These are phyloP conservation scores for Malurus splendens DNA, from an alignment of 2,797 vertebrate species.

Conservation along the genomic window DNA sequence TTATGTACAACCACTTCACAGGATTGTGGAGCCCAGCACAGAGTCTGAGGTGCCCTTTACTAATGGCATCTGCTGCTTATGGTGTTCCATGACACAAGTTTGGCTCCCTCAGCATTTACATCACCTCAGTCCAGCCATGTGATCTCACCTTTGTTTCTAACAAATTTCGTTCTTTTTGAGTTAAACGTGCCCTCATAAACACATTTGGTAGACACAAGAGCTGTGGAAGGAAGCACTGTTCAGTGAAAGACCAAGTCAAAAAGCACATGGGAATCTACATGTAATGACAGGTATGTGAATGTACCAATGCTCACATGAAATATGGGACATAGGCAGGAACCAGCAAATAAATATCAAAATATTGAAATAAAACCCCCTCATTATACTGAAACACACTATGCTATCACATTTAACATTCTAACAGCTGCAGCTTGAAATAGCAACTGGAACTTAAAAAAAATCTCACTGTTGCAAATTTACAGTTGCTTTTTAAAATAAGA, in stretches of 20 bases:
- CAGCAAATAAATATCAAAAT: background rate
- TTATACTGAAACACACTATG: background rate
- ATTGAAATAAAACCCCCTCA: background rate
- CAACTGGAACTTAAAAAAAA: background rate
- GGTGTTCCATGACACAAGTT: background rate
- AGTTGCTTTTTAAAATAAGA: background rate
- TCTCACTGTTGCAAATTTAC: background rate
- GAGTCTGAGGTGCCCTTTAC: fast-evolving
- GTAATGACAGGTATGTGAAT: background rate
- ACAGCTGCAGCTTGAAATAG: background rate
- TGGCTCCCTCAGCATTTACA: fast-evolving
- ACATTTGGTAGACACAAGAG: background rate
- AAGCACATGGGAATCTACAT: background rate
- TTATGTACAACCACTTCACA: background rate
- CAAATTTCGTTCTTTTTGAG: background rate
- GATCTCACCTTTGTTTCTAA: background rate
- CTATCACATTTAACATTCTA: background rate
- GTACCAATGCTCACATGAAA: background rate
- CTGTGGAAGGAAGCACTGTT: background rate
- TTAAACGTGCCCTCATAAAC: background rate
- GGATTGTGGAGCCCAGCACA: background rate
- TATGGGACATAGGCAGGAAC: background rate
- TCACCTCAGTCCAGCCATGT: fast-evolving
- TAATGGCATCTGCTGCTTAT: background rate
- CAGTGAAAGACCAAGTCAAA: background rate